Evolutionary conservation across 2,797 vertebrate genomes (phyloP).

Genomic region (Bucorvus abyssinicus): DNA sequence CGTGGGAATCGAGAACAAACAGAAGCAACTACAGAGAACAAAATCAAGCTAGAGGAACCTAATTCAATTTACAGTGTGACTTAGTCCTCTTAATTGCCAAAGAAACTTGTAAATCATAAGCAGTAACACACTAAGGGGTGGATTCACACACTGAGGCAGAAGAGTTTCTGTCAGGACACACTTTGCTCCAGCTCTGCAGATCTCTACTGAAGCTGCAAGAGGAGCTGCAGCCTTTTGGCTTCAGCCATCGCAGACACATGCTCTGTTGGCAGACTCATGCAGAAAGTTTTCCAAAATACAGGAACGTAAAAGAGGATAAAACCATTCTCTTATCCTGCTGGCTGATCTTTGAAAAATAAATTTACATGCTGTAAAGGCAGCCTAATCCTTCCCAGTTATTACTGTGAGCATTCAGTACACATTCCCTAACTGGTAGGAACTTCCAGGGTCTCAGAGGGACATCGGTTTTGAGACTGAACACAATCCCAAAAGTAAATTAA

Average conservation of each 20-base stretch:
- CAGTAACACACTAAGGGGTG: neutral
- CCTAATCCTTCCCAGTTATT: neutral
- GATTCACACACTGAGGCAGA: neutral
- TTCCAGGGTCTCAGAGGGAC: neutral
- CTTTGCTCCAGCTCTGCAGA: neutral
- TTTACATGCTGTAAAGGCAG: neutral
- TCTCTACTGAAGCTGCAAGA: neutral
- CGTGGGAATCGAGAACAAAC: neutral
- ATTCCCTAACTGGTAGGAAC: neutral
- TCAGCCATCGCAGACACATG: neutral
- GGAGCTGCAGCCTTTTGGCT: neutral
- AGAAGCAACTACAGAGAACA: neutral
- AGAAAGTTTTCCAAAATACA: neutral
- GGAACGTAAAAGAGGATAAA: neutral
- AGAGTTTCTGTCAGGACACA: neutral
- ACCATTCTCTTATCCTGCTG: neutral
- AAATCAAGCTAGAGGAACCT: neutral
- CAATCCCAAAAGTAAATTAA: neutral
- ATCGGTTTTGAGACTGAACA: neutral
- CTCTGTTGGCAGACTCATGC: neutral
- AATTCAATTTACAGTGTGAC: neutral
- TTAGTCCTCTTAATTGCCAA: neutral
- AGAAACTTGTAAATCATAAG: neutral
- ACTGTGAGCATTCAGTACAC: neutral
- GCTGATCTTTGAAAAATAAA: neutral